Conservation (phyloP, 2,797 vertebrate genomes). For the Furcifer pardalis region DNA sequence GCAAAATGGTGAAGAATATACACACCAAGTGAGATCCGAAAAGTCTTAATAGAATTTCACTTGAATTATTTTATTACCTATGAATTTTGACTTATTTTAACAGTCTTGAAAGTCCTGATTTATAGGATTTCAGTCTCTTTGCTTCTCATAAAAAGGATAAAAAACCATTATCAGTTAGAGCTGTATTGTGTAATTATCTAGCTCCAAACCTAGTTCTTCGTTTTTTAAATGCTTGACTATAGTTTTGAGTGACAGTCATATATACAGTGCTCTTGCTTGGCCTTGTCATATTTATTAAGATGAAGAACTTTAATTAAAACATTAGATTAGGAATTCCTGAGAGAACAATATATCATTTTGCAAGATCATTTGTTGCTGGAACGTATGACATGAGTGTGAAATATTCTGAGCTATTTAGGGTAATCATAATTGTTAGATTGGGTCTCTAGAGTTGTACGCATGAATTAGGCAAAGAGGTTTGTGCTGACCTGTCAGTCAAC, state of each 20-base stretch:
- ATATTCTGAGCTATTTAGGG: constrained; percentile 23
- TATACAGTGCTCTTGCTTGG: not conserved
- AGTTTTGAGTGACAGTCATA: constrained; percentile 38
- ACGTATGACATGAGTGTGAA: constrained; percentile 35
- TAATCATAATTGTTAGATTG: constrained; percentile 6
- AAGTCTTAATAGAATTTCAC: not conserved
- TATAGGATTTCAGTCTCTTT: not conserved
- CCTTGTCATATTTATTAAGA: constrained; percentile 30
- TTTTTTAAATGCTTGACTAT: constrained; percentile 5
- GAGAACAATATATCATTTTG: constrained; percentile 36
- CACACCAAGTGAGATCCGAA: not conserved
- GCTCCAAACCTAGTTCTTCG: not conserved
- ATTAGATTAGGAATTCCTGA: constrained; percentile 33
- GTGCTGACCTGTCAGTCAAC: constrained; percentile 1
- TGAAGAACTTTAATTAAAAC: constrained; percentile 47
- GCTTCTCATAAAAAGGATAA: not conserved
- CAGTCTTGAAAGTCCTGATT: not conserved
- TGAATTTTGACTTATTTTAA: not conserved
- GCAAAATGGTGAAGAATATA: not conserved
- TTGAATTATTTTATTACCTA: not conserved
- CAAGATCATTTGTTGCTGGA: constrained; percentile 35
- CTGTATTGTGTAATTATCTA: constrained; percentile 34
- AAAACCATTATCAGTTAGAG: not conserved
- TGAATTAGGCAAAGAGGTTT: constrained; percentile 34
- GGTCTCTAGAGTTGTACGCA: constrained; percentile 27